These are phyloP conservation scores for Phylloscopus trochiloides DNA, from an alignment of 2,113 vertebrate species.

Conservation along the genomic window DNA sequence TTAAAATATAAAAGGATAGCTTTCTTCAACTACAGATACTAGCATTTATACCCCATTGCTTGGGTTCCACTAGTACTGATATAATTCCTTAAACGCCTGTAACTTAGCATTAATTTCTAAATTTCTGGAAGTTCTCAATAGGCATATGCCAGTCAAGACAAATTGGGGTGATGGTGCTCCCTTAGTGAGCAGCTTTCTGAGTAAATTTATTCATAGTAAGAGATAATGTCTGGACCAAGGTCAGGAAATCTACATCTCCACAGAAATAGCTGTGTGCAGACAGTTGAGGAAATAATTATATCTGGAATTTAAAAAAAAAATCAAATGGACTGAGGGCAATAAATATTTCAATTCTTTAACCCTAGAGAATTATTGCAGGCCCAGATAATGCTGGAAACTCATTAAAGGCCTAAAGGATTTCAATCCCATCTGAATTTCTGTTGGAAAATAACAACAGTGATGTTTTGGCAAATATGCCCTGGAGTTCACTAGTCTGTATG, in stretches of 20 bases:
- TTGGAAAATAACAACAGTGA: slow-evolving; percentile 47
- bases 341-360: slow-evolving; percentile 66
- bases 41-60: not conserved
- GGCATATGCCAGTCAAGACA: slow-evolving; percentile 53
- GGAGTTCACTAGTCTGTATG: not conserved
- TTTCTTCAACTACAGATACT: not conserved
- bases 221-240: slow-evolving; percentile 64
- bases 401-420: slow-evolving; percentile 67
- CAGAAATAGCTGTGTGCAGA: slow-evolving; percentile 29
- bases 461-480: not conserved
- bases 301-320: not conserved
- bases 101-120: slow-evolving; percentile 36
- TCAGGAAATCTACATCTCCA: slow-evolving; percentile 64
- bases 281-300: slow-evolving; percentile 71
- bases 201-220: slow-evolving; percentile 69
- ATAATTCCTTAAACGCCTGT: not conserved
- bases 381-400: slow-evolving; percentile 63
- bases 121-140: slow-evolving; percentile 49
- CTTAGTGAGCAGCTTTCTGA: slow-evolving; percentile 32
- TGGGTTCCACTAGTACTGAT: not conserved
- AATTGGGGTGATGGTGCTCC: slow-evolving; percentile 55
- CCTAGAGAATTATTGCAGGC: slow-evolving; percentile 51
- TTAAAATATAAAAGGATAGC: not conserved
- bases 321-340: slow-evolving; percentile 50
- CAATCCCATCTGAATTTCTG: slow-evolving; percentile 41